Evolutionary conservation across 1,140 invertebrate genomes (phyloP).

Genomic region (Papilio polytes): DNA sequence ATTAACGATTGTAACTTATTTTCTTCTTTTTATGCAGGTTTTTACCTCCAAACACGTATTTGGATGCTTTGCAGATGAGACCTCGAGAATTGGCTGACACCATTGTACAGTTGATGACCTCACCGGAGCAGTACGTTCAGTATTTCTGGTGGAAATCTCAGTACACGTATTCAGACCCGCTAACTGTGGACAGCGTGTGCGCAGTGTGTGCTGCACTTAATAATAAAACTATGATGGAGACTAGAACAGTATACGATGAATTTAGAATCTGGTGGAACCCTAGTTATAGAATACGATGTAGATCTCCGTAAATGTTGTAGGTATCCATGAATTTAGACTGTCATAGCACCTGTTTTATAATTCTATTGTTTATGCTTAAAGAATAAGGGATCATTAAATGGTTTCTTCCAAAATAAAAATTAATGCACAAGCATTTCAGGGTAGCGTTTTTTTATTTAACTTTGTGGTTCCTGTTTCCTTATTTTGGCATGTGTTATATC

Average conservation of each 20-base stretch:
- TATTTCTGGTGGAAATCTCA: constrained; percentile 67
- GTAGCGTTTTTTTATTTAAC: too few relatives aligned
- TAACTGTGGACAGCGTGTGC: constrained; percentile 57
- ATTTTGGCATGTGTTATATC: too few relatives aligned
- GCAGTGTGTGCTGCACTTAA: constrained; percentile 63
- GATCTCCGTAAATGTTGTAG: background rate
- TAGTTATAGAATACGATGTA: constrained; percentile 55
- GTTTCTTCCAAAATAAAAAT: too few relatives aligned
- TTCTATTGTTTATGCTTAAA: background rate
- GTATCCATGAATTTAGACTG: background rate
- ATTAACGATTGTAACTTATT: background rate
- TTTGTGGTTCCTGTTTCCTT: too few relatives aligned
- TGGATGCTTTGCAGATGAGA: constrained; percentile 5
- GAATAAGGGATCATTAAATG: background rate
- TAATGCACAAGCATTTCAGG: too few relatives aligned
- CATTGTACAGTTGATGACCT: background rate
- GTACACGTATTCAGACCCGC: constrained; percentile 59
- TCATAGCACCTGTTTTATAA: background rate
- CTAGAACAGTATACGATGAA: constrained; percentile 53
- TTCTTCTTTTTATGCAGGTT: constrained; percentile 47
- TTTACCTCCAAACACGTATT: background rate
- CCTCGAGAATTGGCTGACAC: background rate
- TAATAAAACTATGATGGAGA: constrained; percentile 50
- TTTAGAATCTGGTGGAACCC: constrained; percentile 72
- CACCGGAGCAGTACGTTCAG: constrained; percentile 49